Base-by-base conservation (phyloP, 2,888 invertebrate genomes). In the Stictocephala bisonia region DNA sequence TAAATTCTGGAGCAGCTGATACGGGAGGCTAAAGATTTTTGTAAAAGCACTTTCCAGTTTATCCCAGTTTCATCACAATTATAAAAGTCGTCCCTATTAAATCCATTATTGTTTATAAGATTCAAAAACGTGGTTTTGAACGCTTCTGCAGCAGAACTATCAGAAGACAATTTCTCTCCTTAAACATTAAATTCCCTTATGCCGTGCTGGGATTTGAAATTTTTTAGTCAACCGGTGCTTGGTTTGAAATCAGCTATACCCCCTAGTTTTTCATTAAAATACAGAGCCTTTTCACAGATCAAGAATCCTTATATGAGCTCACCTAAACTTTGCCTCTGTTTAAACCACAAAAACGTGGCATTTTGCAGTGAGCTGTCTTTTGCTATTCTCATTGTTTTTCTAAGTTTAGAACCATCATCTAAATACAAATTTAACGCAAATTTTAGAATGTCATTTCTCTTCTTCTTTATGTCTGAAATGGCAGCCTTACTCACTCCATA, bases 1-100 rank as follows among this genome's bases (percentile, higher is more conserved):
- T 83, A 50, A 82, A 81, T 40, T 81, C 81, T 27, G 69, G 74
- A 71, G 82, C 82, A n/a, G n/a, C n/a, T 68, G 81, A 78, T 72
- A 78, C 79, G 79, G 56, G 80, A 80, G 41, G 69, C 76, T 13
- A 79, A 71, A 1, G 79, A 79, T 77, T 78, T 79, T 60, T 81
- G 77, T 6, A 80, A 79, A 2, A 78, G 60, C 69, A 74, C 72
- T 67, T 78, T 79, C 70, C 74, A 80, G 75, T 78, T 80, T n/a
- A 81, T 60, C 11, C 76, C 78, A 24, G 78, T 81, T 74, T 81
- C 79, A 73, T 80, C 80, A 13, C 78, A 78, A 71, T 81, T 80
- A 51, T 78, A 81, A 72, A 80, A 77, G 69, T 80, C 76, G 15
- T 75, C 64, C n/a, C 76, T 71, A 75, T 78, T 56, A n/a, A n/a